phyloP scores from a whole-genome alignment of 2,797 vertebrate species.

The Chaetophractus vellerosus region DNA sequence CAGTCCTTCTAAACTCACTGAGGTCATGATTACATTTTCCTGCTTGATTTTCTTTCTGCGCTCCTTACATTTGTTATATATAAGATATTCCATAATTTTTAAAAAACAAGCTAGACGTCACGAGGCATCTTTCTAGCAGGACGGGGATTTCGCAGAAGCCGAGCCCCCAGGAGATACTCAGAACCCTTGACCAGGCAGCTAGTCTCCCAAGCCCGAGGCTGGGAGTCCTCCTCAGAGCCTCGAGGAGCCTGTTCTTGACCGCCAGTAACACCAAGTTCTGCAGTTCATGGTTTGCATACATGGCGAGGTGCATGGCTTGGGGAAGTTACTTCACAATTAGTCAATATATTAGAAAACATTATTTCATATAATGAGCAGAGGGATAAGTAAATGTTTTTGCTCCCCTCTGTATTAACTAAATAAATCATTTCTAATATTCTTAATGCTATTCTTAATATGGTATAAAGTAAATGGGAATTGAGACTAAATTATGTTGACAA shows the following conservation, averaged over 20 bases:
- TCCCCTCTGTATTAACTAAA: neutral
- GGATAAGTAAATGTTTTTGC: neutral
- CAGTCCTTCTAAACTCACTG: neutral
- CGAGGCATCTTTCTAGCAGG: neutral
- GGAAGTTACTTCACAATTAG: neutral
- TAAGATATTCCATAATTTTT: neutral
- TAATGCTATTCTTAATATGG: neutral
- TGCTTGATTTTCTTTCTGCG: neutral
- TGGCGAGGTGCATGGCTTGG: neutral
- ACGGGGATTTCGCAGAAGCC: neutral
- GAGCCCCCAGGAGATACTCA: rapidly evolving
- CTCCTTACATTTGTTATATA: neutral
- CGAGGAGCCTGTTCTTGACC: too few relatives aligned
- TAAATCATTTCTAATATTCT: neutral
- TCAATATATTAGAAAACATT: neutral
- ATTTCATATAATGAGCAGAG: neutral
- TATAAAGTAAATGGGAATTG: neutral
- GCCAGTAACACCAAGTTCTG: rapidly evolving
- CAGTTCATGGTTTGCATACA: neutral
- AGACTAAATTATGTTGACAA: neutral
- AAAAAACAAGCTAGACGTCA: neutral
- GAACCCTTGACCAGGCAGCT: neutral
- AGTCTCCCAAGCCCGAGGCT: neutral
- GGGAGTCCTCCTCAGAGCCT: rapidly evolving
- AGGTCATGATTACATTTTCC: neutral